phyloP scores from a whole-genome alignment of 2,113 vertebrate genomes.

The Lepisosteus osseus region DNA sequence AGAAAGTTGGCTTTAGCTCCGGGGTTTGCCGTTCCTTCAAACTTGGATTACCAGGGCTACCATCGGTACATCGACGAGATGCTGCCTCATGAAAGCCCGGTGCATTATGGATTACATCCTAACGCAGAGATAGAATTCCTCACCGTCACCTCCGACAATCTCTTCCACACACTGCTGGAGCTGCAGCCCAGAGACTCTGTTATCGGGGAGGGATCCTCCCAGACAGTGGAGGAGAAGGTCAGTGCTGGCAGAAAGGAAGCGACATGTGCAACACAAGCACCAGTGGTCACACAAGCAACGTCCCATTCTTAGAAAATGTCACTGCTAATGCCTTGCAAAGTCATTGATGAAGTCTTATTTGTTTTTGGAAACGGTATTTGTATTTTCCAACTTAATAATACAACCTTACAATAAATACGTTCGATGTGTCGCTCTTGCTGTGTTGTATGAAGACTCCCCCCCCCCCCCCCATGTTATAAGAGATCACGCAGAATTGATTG shows the following conservation, averaged over 20 bases:
- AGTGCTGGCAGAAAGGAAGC: constrained; percentile 19
- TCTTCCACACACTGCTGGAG: constrained; percentile 74
- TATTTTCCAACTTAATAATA: no score
- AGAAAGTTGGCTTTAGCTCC: constrained; percentile 61
- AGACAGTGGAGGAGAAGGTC: constrained; percentile 77
- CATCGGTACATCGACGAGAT: constrained; percentile 67
- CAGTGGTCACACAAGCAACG: not conserved
- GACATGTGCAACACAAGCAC: not conserved
- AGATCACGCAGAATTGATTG: no score
- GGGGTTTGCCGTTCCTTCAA: constrained; percentile 57
- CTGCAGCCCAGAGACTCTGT: constrained; percentile 69
- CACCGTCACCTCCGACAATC: constrained; percentile 65
- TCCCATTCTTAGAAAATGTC: not conserved
- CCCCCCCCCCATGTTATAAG: no score
- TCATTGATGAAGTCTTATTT: no score
- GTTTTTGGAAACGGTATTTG: no score
- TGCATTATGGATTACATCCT: constrained; percentile 63
- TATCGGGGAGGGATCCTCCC: constrained; percentile 61
- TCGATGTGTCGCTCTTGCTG: no score
- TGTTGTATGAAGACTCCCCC: no score
- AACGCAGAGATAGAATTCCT: constrained; percentile 71
- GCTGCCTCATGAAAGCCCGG: constrained; percentile 62
- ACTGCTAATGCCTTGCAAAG: no score
- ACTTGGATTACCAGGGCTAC: constrained; percentile 58
- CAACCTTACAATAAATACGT: no score